These are phyloP conservation scores for Antechinus flavipes DNA, from an alignment of 2,113 vertebrate species.

Conservation along the genomic window DNA sequence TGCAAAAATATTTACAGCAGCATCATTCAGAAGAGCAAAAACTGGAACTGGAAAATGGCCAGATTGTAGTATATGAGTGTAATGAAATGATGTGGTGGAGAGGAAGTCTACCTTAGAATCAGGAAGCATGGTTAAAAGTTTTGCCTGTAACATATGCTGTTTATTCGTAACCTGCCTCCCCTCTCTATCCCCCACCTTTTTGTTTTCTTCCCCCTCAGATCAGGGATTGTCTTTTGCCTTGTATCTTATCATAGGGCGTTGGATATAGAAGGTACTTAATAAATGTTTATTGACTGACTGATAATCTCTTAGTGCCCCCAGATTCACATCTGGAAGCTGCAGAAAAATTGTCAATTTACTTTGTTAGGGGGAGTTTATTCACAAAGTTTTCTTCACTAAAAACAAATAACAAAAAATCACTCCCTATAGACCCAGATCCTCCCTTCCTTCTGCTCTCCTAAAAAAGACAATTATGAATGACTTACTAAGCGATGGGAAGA, in stretches of 20 bases:
- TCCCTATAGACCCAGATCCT: neutral
- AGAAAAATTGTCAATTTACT: neutral
- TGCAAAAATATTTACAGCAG: neutral
- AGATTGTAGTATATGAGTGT: neutral
- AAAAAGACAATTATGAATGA: neutral
- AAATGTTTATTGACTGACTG: neutral
- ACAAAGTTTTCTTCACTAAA: neutral
- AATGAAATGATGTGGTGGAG: neutral
- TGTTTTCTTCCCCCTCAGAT: neutral
- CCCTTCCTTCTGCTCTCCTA: neutral
- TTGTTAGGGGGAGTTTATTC: neutral
- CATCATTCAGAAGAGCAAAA: neutral
- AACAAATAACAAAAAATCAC: neutral
- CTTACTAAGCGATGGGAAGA: neutral
- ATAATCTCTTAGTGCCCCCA: neutral
- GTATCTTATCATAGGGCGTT: neutral
- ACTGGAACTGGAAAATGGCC: neutral
- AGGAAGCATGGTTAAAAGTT: neutral
- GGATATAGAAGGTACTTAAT: neutral
- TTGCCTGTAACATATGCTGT: neutral
- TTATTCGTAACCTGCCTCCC: neutral
- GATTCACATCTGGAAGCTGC: neutral
- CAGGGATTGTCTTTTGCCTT: neutral
- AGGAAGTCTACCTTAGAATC: neutral
- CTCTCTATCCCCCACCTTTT: neutral